Evolutionary conservation across 2,797 vertebrate species (phyloP).

Genomic region (Coregonus suidteri): DNA sequence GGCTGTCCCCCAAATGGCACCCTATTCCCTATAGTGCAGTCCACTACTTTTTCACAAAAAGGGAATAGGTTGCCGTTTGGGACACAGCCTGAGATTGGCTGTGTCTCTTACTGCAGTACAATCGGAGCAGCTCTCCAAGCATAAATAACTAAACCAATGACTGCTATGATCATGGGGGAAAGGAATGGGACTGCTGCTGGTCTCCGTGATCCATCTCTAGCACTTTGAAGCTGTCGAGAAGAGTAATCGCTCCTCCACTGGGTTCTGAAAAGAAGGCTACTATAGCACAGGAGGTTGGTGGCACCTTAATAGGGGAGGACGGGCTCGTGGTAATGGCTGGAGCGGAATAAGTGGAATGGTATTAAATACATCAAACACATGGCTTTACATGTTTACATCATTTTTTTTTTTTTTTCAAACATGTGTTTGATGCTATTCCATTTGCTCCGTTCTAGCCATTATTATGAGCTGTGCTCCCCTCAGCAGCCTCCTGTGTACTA

Average conservation of each 20-base stretch:
- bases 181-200: neutral
- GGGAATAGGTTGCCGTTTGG: neutral
- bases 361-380: too few species aligned
- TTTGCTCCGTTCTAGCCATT: too few species aligned
- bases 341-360: too few species aligned
- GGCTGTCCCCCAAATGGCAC: neutral
- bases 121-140: conserved; percentile 8
- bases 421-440: too few species aligned
- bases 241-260: conserved; percentile 46
- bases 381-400: too few species aligned
- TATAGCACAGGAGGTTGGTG: too few species aligned
- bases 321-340: too few species aligned
- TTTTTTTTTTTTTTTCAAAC: too few species aligned
- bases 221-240: conserved; percentile 46
- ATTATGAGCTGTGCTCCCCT: too few species aligned
- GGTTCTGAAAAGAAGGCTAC: conserved; percentile 34
- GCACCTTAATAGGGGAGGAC: too few species aligned
- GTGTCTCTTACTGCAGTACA: conserved; percentile 3
- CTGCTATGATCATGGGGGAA: conserved; percentile 24
- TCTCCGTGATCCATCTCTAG: conserved; percentile 38
- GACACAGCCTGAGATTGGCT: neutral
- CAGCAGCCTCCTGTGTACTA: conserved; percentile 17
- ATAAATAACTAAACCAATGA: conserved; percentile 29
- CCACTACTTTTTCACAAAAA: neutral
- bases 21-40: neutral